A percentile compares a stretch with the other conserved stretches of the same genome.
Conservation (phyloP, 1,140 invertebrate species). For the Antheraea pernyi region DNA sequence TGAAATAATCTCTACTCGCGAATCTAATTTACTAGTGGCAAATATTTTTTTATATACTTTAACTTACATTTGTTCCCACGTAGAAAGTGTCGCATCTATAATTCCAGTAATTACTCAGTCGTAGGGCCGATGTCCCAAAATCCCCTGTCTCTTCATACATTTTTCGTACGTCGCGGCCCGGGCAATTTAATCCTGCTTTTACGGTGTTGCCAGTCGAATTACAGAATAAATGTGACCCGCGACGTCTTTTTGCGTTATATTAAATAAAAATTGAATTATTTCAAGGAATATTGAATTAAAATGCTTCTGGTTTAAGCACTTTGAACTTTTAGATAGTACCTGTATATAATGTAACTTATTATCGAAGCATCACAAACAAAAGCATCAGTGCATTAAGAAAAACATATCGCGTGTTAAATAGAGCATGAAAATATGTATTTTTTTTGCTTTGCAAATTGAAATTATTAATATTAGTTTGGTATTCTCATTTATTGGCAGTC, state of each 20-base stretch:
- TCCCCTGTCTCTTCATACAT: constrained; percentile 32
- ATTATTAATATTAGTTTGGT: no score
- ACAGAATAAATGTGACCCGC: constrained; percentile 20
- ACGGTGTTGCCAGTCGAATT: constrained; percentile 23
- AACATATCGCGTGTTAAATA: no score
- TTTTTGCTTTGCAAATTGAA: no score
- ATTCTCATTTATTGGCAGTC: no score
- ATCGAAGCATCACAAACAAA: no score
- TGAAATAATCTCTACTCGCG: no score
- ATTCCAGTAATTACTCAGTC: constrained; percentile 6
- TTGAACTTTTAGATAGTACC: no score
- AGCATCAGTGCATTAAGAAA: no score
- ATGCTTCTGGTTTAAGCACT: no score
- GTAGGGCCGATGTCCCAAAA: background rate
- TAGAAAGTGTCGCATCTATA: constrained; percentile 2
- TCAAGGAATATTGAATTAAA: no score
- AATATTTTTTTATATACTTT: background rate
- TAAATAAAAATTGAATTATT: background rate
- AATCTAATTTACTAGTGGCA: background rate
- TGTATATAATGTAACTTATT: no score
- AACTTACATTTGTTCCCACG: background rate
- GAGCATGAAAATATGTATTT: no score
- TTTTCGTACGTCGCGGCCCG: constrained; percentile 31
- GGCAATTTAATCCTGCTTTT: constrained; percentile 37
- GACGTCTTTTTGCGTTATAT: background rate